phyloP scores from a whole-genome alignment of 2,797 vertebrate genomes.

The Hylomyscus alleni region DNA sequence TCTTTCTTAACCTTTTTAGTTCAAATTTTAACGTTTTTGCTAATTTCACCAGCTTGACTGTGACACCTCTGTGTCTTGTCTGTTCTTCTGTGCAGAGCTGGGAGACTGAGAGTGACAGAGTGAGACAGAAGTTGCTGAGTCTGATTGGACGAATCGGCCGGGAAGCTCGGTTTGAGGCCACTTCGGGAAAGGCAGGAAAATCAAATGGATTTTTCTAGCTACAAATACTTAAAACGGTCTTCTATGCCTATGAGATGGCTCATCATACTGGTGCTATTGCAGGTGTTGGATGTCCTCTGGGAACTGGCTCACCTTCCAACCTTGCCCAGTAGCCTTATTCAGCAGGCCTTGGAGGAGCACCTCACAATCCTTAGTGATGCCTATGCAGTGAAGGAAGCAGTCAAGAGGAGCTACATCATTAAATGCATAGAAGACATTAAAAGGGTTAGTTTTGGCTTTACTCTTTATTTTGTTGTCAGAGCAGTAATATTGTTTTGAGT shows the following conservation, averaged over 20 bases:
- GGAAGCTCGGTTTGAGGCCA: conserved; percentile 97
- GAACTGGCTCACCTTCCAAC: conserved; percentile 98
- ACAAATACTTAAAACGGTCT: not conserved
- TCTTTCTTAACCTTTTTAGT: not conserved
- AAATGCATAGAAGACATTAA: conserved; percentile 99
- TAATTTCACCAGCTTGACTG: not conserved
- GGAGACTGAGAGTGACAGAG: conserved; percentile 97
- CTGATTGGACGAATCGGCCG: conserved; percentile 98
- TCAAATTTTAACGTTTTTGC: not conserved
- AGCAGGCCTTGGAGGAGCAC: conserved; percentile 98
- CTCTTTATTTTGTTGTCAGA: conserved; percentile 50
- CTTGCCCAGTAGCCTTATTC: conserved; percentile 95
- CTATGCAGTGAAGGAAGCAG: conserved; percentile 97
- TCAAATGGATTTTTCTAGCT: conserved; percentile 49
- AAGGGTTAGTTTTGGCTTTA: conserved; percentile 92
- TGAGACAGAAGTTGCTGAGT: conserved; percentile 97
- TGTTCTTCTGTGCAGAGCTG: conserved; percentile 92
- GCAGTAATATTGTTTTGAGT: not conserved
- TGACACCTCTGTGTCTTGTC: not conserved
- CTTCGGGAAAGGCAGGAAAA: conserved; percentile 95
- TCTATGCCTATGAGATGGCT: not conserved
- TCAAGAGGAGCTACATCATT: conserved; percentile 98
- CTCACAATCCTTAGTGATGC: conserved; percentile 98
- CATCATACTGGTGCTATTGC: conserved; percentile 53
- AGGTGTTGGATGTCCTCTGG: conserved; percentile 99